phyloP scores from a whole-genome alignment of 2,888 invertebrate species.

The Hydriomena furcata region DNA sequence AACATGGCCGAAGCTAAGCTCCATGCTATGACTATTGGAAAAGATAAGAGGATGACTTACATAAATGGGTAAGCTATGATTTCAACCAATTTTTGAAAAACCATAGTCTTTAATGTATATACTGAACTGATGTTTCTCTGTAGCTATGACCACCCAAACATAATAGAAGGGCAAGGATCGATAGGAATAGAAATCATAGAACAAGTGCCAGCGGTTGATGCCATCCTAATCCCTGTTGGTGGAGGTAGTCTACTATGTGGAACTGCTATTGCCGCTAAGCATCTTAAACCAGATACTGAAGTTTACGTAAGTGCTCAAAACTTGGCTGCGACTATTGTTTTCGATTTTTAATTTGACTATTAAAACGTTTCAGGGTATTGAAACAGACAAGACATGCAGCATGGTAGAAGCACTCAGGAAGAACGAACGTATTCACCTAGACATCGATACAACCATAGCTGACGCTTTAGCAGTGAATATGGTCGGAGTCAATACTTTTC shows the following conservation, averaged over 20 bases:
- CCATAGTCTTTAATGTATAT: not conserved
- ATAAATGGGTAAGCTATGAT: slow-evolving; percentile 89
- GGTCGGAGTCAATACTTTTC: slow-evolving; percentile 71
- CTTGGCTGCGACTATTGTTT: not conserved
- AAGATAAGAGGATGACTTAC: slow-evolving; percentile 88
- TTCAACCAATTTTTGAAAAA: not conserved
- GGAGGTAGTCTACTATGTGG: slow-evolving; percentile 97
- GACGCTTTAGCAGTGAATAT: slow-evolving; percentile 87
- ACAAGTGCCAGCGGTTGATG: slow-evolving; percentile 93
- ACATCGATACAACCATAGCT: slow-evolving; percentile 88
- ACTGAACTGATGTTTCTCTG: not conserved
- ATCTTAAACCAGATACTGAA: slow-evolving; percentile 90
- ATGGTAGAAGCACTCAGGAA: slow-evolving; percentile 80
- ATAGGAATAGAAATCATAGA: slow-evolving; percentile 96
- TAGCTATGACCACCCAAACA: slow-evolving; percentile 96
- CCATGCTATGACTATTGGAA: slow-evolving; percentile 88
- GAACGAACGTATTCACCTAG: slow-evolving; percentile 87
- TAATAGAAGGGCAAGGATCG: slow-evolving; percentile 97
- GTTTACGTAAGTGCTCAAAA: slow-evolving; percentile 88
- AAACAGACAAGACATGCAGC: slow-evolving; percentile 66
- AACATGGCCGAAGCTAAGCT: slow-evolving; percentile 91
- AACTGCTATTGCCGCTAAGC: slow-evolving; percentile 92
- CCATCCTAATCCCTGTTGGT: slow-evolving; percentile 94
- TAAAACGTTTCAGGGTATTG: slow-evolving; percentile 55
- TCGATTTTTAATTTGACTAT: not conserved